Evolutionary conservation across 2,113 vertebrate genomes (phyloP).

Genomic region (Amazona vittata): DNA sequence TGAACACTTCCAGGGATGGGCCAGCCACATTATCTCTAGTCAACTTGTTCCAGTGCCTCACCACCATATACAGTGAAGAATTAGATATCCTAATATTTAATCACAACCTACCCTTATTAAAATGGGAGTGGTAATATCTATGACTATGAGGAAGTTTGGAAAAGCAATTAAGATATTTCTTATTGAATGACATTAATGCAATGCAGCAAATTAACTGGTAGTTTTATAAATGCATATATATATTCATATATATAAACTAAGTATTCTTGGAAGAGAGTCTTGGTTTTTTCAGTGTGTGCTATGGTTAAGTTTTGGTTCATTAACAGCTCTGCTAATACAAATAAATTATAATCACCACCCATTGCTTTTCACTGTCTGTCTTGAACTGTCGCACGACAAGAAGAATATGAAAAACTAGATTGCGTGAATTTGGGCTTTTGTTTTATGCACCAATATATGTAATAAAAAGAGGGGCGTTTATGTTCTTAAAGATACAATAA

Average conservation of each 20-base stretch:
- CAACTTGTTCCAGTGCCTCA: background rate
- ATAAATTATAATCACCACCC: background rate
- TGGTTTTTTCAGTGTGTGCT: background rate
- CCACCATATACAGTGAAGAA: background rate
- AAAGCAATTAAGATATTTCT: background rate
- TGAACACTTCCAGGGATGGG: background rate
- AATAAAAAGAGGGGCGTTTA: background rate
- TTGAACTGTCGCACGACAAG: background rate
- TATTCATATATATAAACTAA: background rate
- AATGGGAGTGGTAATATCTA: background rate
- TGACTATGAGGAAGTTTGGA: background rate
- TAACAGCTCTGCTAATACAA: background rate
- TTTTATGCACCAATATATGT: background rate
- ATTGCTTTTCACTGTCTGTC: background rate
- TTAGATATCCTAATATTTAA: background rate
- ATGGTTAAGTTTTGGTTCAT: background rate
- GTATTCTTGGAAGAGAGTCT: background rate
- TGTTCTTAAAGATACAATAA: constrained; percentile 18
- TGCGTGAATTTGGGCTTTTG: background rate
- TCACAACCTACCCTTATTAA: background rate
- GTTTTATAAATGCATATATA: background rate
- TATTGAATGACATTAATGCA: background rate
- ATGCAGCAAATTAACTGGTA: background rate
- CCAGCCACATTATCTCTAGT: background rate
- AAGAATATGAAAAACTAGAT: background rate